Conservation (phyloP, 92 coral and sea anemone species). For the Epizoanthus illoricatus region DNA sequence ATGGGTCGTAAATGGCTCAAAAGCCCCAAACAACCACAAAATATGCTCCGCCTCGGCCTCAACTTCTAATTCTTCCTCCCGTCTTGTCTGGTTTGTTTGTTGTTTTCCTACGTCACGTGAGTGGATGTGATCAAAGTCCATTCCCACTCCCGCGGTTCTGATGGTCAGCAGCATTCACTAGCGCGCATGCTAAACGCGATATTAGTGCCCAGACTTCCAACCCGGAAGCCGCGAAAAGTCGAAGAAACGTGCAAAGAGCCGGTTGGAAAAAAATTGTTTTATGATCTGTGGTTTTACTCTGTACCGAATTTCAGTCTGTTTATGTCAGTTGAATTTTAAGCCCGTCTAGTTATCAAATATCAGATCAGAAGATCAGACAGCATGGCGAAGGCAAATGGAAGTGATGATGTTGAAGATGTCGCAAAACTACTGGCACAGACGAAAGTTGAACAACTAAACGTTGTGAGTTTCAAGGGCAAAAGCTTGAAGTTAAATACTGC, state of each 20-base stretch:
- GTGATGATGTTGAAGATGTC: slow-evolving; percentile 75
- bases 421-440: slow-evolving; percentile 78
- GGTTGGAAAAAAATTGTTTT: not conserved
- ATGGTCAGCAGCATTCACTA: no score
- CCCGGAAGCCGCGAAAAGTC: slow-evolving; percentile 8
- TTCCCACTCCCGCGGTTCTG: no score
- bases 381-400: slow-evolving; percentile 53
- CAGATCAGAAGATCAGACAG: not conserved
- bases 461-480: slow-evolving; percentile 85
- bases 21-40: no score
- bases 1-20: no score
- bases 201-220: slow-evolving; percentile 14
- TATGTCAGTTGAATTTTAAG: not conserved
- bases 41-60: no score
- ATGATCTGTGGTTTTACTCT: not conserved
- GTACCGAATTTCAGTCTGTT: not conserved
- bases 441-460: slow-evolving; percentile 81
- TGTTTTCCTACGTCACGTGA: no score
- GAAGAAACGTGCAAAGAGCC: slow-evolving; percentile 15
- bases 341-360: not conserved
- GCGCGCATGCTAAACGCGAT: not conserved
- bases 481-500: slow-evolving; percentile 82
- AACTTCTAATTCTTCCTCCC: no score
- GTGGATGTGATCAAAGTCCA: no score
- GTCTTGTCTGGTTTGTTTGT: no score